These are phyloP conservation scores for Campylomormyrus numenius DNA, from an alignment of 2,113 vertebrate genomes.

Conservation along the genomic window DNA sequence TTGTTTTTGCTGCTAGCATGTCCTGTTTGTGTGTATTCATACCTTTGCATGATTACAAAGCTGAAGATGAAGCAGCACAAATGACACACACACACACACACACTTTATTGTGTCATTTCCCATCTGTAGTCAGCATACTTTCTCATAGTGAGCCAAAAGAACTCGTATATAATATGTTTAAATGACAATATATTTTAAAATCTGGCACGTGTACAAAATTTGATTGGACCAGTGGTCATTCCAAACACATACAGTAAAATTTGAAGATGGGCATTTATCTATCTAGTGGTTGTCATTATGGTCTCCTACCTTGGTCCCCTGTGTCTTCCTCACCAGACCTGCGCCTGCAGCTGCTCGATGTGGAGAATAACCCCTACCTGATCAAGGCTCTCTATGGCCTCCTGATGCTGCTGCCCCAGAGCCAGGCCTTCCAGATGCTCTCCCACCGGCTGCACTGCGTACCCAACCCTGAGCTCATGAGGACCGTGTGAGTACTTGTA, in stretches of 20 bases:
- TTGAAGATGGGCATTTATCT: neutral
- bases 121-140: neutral
- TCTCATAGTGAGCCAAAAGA: neutral
- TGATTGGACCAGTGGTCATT: neutral
- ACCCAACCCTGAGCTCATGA: constrained; percentile 93
- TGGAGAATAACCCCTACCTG: constrained; percentile 93
- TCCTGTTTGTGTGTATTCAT: neutral
- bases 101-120: neutral
- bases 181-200: neutral
- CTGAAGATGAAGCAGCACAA: neutral
- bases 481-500: constrained; percentile 58
- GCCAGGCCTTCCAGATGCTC: constrained; percentile 91
- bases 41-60: neutral
- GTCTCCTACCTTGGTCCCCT: neutral
- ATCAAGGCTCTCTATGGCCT: constrained; percentile 93
- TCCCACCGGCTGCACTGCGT: constrained; percentile 88
- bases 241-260: neutral
- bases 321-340: constrained; percentile 60
- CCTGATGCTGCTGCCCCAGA: constrained; percentile 95
- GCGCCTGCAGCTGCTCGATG: constrained; percentile 87
- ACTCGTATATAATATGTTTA: neutral
- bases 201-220: neutral
- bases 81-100: neutral
- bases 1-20: neutral
- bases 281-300: neutral